Base-by-base conservation (phyloP, 2,113 vertebrate species). In the Piprites chloris region DNA sequence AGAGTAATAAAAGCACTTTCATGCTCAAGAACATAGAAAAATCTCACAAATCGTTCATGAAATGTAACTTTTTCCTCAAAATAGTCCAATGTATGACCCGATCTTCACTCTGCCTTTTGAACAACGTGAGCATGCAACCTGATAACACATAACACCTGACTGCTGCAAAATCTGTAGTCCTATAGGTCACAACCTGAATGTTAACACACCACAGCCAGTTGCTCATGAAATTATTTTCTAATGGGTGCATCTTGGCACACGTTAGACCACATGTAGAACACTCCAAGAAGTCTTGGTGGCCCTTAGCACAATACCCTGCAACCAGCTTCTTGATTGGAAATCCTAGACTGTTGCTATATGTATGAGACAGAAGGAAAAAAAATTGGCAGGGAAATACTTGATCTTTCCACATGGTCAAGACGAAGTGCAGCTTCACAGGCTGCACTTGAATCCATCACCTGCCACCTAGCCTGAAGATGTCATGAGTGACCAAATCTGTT, bases 311-410 rank as follows among this genome's bases (percentile, higher is more conserved):
- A 52, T 37, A 62, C 3, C 2, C 18, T 52, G 20, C 62, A 62
- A 85, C 3, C 19, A 76, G 3, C 2, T 16, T 68, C 12, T 63
- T n/a, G 22, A 4, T 10, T 47, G 24, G 32, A 84, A 95, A 85
- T 33, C 30, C 27, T n/a, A 53, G 9, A 24, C 10, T 58, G 5
- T 53, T 53, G 6, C 11, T 61, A 10, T 28, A 4, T 75, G 5
- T 37, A 16, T 39, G 18, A 82, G 94, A 75, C 3, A 19, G 72
- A 87, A 90, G 17, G 39, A 73, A 42, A 58, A 79, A 42, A 27
- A 5, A 8, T 21, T 3, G 3, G 14, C n/a, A n/a, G 11, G 24
- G 9, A 49, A 49, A 44, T 11, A 32, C 5, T 33, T 35, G 2
- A 9, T 58, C 20, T 24, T 71, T 69, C 23, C 17, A 49, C 37